phyloP scores from a whole-genome alignment of 2,113 vertebrate genomes.

The Hipposideros armiger region DNA sequence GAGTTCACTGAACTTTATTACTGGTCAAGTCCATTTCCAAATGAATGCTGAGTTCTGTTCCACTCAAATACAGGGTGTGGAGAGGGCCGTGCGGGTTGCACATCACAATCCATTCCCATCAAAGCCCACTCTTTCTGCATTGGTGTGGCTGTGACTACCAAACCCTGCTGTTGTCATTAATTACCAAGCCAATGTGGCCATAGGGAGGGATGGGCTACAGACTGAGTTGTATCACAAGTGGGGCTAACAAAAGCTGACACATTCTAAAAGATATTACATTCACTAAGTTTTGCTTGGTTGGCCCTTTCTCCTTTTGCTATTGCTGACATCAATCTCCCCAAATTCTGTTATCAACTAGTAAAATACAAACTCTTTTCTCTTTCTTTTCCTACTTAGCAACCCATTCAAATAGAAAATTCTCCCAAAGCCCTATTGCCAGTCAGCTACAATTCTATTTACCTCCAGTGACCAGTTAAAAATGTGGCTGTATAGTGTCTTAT shows the following conservation, averaged over 20 bases:
- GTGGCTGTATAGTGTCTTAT: neutral
- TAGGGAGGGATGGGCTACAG: neutral
- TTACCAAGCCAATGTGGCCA: neutral
- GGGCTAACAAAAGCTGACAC: neutral
- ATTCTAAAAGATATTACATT: neutral
- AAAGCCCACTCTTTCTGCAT: too few relatives aligned
- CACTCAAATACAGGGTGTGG: too few relatives aligned
- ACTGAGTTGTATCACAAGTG: neutral
- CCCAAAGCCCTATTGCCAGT: neutral
- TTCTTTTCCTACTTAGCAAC: neutral
- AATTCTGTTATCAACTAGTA: neutral
- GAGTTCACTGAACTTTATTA: neutral
- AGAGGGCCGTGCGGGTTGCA: fast-evolving
- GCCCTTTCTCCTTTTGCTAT: neutral
- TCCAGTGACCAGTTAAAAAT: neutral
- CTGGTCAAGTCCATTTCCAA: neutral
- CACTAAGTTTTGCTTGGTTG: neutral
- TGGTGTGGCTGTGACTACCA: neutral
- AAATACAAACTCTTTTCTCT: neutral
- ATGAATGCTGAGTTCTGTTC: neutral
- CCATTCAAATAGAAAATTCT: neutral
- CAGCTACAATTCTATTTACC: neutral
- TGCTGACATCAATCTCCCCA: neutral
- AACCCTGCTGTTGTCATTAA: neutral
- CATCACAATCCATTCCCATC: fast-evolving